These are phyloP conservation scores for Lamproptera curius DNA, from an alignment of 2,888 invertebrate species.

Conservation along the genomic window DNA sequence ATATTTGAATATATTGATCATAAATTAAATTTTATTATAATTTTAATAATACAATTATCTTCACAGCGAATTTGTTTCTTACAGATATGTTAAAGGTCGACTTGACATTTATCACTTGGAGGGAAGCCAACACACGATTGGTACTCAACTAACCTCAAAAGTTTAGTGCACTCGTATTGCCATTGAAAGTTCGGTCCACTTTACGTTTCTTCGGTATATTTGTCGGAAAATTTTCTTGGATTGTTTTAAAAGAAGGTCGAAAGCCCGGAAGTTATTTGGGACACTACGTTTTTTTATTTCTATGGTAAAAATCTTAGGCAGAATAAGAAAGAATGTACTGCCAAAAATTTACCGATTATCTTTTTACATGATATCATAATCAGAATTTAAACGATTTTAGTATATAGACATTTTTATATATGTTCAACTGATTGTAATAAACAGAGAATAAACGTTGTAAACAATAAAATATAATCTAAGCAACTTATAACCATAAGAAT, in stretches of 20 bases:
- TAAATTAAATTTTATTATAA: too few relatives aligned
- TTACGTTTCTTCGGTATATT: constrained; percentile 5
- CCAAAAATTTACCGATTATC: too few relatives aligned
- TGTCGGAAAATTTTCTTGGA: constrained; percentile 2
- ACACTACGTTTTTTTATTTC: neutral
- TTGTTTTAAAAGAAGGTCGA: constrained; percentile 7
- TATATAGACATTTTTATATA: too few relatives aligned
- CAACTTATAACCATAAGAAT: too few relatives aligned
- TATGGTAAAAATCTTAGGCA: too few relatives aligned
- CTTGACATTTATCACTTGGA: constrained; percentile 56
- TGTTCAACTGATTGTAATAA: too few relatives aligned
- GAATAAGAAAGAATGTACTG: too few relatives aligned
- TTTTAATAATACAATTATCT: neutral
- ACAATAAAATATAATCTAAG: too few relatives aligned
- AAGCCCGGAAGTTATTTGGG: neutral
- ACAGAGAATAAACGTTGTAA: too few relatives aligned
- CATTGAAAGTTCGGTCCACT: constrained; percentile 31
- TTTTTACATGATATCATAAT: too few relatives aligned
- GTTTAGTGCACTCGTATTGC: constrained; percentile 38
- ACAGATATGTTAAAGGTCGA: constrained; percentile 27
- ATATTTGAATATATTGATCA: too few relatives aligned
- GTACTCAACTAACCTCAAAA: constrained; percentile 41
- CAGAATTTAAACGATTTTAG: too few relatives aligned
- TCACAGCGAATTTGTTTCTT: constrained; percentile 15
- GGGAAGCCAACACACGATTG: constrained; percentile 46